Percentiles rank a stretch among this genome's conserved stretches.
These are phyloP conservation scores for Rhagoletis zephyria DNA, from an alignment of 1,140 invertebrate genomes.

Conservation along the genomic window DNA sequence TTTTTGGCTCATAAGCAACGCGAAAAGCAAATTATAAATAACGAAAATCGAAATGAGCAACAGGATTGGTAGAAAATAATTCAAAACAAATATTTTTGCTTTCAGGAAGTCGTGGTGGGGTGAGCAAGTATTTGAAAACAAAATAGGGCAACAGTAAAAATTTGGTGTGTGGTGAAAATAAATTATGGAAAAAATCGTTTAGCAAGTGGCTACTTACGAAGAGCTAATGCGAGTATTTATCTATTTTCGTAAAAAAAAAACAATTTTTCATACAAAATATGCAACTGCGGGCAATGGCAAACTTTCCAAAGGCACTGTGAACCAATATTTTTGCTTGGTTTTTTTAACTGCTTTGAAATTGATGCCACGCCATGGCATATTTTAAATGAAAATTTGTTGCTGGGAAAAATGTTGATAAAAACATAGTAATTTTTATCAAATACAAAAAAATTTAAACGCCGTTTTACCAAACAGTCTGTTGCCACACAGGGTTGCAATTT, in stretches of 20 bases:
- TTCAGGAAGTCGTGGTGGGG: background rate
- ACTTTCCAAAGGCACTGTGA: background rate
- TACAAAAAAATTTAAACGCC: conserved; percentile 67
- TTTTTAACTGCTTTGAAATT: conserved; percentile 9
- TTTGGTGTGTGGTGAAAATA: conserved; percentile 33
- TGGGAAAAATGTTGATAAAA: conserved; percentile 70
- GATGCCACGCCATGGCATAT: conserved; percentile 15
- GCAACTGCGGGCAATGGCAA: background rate
- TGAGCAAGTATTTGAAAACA: conserved; percentile 30
- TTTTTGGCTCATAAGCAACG: conserved; percentile 18
- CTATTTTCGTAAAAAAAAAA: conserved; percentile 2
- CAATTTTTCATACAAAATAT: conserved; percentile 44
- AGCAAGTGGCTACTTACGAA: conserved; percentile 52
- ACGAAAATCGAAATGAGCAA: conserved; percentile 31
- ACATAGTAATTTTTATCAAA: conserved; percentile 72
- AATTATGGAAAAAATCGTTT: conserved; percentile 21
- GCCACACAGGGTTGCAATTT: conserved; percentile 48
- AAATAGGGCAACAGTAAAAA: background rate
- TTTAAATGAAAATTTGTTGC: conserved; percentile 48
- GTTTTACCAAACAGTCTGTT: conserved; percentile 39
- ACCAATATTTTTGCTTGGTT: background rate
- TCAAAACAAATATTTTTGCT: background rate
- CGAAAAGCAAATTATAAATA: conserved; percentile 22
- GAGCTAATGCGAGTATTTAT: conserved; percentile 41
- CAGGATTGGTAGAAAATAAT: background rate